phyloP scores from a whole-genome alignment of 2,888 invertebrate genomes.

The Camptogramma bilineatum region DNA sequence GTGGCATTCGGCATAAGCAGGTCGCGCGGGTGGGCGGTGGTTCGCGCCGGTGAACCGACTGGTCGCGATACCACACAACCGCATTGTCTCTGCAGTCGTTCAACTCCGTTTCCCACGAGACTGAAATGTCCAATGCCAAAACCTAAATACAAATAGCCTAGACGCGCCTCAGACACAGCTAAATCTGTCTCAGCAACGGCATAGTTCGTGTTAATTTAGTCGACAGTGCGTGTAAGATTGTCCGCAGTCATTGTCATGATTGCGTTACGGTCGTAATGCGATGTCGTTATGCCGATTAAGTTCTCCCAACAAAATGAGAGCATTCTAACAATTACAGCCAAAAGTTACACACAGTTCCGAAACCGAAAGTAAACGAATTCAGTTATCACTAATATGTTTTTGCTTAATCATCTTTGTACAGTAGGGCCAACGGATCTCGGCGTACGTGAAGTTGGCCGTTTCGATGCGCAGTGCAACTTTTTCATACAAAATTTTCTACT shows the following conservation, averaged over 20 bases:
- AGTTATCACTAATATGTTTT: background rate
- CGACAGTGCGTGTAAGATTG: constrained; percentile 57
- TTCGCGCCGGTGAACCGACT: constrained; percentile 65
- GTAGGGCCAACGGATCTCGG: no score
- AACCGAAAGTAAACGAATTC: background rate
- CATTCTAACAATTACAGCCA: constrained; percentile 6
- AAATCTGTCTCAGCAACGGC: constrained; percentile 76
- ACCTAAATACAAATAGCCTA: constrained; percentile 82
- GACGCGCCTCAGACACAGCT: constrained; percentile 82
- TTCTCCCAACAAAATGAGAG: constrained; percentile 41
- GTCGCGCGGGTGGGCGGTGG: constrained; percentile 65
- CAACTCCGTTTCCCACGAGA: constrained; percentile 85
- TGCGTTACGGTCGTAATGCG: constrained; percentile 52
- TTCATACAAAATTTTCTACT: no score
- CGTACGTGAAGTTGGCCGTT: no score
- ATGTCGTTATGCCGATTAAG: constrained; percentile 49
- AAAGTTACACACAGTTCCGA: background rate
- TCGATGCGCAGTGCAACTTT: no score
- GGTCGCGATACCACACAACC: constrained; percentile 71
- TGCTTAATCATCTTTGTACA: no score
- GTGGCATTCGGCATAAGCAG: constrained; percentile 48
- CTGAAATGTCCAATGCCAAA: constrained; percentile 81
- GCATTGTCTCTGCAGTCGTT: constrained; percentile 84
- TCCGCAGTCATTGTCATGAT: constrained; percentile 56
- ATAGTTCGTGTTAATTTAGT: constrained; percentile 61